Conservation (phyloP, 2,113 vertebrate genomes). For the Physeter macrocephalus region DNA sequence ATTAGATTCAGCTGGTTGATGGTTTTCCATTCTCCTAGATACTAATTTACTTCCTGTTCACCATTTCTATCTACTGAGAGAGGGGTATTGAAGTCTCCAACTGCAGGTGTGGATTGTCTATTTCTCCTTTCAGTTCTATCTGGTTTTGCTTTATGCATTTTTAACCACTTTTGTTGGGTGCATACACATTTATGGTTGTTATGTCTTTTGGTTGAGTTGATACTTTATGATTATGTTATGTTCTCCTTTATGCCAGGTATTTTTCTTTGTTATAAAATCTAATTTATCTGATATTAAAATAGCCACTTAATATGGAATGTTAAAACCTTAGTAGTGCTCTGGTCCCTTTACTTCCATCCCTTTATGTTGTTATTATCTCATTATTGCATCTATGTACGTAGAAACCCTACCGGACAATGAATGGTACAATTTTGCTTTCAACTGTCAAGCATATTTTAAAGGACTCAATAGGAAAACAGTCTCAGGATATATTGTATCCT, state of each 20-base stretch:
- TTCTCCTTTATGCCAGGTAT: background rate
- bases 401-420: background rate
- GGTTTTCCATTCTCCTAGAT: too few species aligned
- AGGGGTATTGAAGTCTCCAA: too few species aligned
- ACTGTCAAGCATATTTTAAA: background rate
- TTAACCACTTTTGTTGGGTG: background rate
- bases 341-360: background rate
- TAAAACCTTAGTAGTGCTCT: background rate
- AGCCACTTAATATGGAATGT: background rate
- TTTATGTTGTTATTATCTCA: too few species aligned
- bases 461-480: background rate
- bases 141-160: background rate
- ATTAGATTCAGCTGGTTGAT: too few species aligned
- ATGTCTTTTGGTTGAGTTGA: background rate
- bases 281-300: background rate
- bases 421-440: background rate
- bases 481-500: background rate
- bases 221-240: background rate
- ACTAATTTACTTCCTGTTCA: background rate
- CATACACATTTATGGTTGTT: too few species aligned
- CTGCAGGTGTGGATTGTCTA: rapidly evolving
- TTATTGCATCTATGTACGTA: background rate
- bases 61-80: background rate
- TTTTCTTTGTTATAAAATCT: background rate
- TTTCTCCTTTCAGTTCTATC: background rate